Evolutionary conservation across 2,888 invertebrate genomes (phyloP).

Genomic region (Melangyna quadrimaculata): DNA sequence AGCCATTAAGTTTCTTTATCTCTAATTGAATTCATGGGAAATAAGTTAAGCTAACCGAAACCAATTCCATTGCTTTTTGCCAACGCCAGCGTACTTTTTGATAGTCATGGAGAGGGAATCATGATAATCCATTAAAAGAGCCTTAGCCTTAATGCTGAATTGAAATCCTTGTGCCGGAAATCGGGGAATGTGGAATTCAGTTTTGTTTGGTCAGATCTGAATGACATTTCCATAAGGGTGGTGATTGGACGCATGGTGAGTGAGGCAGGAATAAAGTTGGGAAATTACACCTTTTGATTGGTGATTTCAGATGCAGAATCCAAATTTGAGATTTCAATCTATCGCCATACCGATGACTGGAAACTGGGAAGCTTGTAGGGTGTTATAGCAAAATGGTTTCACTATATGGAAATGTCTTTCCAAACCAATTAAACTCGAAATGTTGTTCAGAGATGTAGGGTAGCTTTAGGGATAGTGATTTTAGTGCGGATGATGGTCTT

Average conservation of each 20-base stretch:
- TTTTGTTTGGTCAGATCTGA: slow-evolving; percentile 16
- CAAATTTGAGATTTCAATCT: slow-evolving; percentile 7
- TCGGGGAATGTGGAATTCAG: slow-evolving; percentile 30
- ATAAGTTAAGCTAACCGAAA: slow-evolving; percentile 39
- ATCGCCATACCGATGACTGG: background rate
- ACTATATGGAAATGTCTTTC: slow-evolving; percentile 51
- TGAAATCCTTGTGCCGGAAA: slow-evolving; percentile 26
- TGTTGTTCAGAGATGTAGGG: slow-evolving; percentile 5
- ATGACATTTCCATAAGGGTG: slow-evolving; percentile 1
- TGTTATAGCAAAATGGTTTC: slow-evolving; percentile 13
- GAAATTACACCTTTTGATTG: slow-evolving; percentile 59
- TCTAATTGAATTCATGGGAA: slow-evolving; percentile 65
- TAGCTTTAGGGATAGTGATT: background rate
- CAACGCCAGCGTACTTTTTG: background rate
- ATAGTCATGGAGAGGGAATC: background rate
- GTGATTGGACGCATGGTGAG: background rate
- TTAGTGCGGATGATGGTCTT: background rate
- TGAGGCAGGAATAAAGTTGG: background rate
- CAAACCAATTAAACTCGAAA: slow-evolving; percentile 60
- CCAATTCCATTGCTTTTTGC: background rate
- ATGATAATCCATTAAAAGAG: slow-evolving; percentile 52
- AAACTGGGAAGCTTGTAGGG: background rate
- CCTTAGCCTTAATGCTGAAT: background rate
- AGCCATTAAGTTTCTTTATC: slow-evolving; percentile 64
- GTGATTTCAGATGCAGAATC: slow-evolving; percentile 50